Conservation (phyloP, 2,113 vertebrate genomes). For the Pampusana beccarii region DNA sequence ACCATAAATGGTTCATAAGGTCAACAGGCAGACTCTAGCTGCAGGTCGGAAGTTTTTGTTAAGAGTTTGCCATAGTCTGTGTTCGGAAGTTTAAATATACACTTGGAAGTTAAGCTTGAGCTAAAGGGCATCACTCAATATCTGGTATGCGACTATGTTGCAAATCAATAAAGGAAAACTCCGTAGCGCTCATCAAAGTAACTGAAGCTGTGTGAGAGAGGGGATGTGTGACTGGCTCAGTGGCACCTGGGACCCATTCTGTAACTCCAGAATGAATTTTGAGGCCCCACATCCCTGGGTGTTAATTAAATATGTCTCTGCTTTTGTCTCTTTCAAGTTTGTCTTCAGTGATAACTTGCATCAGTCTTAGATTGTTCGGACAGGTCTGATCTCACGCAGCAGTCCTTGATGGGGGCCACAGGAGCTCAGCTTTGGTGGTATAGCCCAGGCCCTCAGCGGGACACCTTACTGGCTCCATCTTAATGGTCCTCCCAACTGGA, state of each 20-base stretch:
- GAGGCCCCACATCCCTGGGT: background rate
- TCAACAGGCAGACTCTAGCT: background rate
- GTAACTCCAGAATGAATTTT: background rate
- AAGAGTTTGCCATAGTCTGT: background rate
- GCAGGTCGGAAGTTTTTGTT: background rate
- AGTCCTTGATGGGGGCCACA: background rate
- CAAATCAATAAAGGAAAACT: background rate
- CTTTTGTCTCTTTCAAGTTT: background rate
- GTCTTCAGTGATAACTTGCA: background rate
- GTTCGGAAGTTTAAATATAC: background rate
- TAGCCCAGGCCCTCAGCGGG: background rate
- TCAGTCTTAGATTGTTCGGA: background rate
- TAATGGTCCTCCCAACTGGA: background rate
- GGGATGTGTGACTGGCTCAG: accelerated
- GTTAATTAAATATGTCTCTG: background rate
- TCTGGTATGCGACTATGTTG: background rate
- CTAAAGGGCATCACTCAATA: background rate
- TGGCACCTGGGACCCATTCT: background rate
- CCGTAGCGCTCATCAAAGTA: background rate
- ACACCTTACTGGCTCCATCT: background rate
- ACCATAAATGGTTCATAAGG: background rate
- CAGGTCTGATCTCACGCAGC: background rate
- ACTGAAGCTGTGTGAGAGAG: background rate
- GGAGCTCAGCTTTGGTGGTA: background rate
- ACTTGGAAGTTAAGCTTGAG: background rate